Conservation (phyloP, 2,888 invertebrate genomes). For the Drosophila lutescens region DNA sequence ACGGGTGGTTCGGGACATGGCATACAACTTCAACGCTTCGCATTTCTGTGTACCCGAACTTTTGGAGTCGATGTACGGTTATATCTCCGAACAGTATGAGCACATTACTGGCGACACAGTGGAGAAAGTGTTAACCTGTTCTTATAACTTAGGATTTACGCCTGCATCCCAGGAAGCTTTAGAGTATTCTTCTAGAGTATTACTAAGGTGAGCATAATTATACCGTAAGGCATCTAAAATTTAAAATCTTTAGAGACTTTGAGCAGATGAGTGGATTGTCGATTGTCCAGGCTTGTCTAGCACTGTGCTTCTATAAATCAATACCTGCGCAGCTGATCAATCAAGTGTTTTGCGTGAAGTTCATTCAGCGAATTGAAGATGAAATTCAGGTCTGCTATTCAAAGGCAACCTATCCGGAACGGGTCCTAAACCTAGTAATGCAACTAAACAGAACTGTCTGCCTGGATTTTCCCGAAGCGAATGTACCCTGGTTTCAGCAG, state of each 20-base stretch:
- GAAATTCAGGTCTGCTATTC: slow-evolving; percentile 86
- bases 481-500: slow-evolving; percentile 89
- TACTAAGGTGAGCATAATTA: slow-evolving; percentile 83
- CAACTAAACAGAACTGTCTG: slow-evolving; percentile 87
- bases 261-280: slow-evolving; percentile 85
- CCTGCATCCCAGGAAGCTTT: slow-evolving; percentile 84
- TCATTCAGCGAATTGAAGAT: slow-evolving; percentile 86
- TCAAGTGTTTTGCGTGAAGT: slow-evolving; percentile 86
- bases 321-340: slow-evolving; percentile 85
- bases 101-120: slow-evolving; percentile 85
- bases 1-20: slow-evolving; percentile 84
- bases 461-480: slow-evolving; percentile 87
- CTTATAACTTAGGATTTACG: slow-evolving; percentile 85
- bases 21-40: slow-evolving; percentile 83
- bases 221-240: not conserved
- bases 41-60: slow-evolving; percentile 84
- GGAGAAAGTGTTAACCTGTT: slow-evolving; percentile 85
- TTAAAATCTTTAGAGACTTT: slow-evolving; percentile 85
- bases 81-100: slow-evolving; percentile 84
- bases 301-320: slow-evolving; percentile 85
- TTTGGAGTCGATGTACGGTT: slow-evolving; percentile 85
- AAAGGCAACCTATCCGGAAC: slow-evolving; percentile 86
- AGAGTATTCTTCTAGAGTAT: slow-evolving; percentile 82
- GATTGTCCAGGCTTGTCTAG: slow-evolving; percentile 85
- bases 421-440: slow-evolving; percentile 86